Evolutionary conservation across 1,140 invertebrate species (phyloP), one percentile per base, ranked within the genome.

Genomic region (Drosophila mayri): DNA sequence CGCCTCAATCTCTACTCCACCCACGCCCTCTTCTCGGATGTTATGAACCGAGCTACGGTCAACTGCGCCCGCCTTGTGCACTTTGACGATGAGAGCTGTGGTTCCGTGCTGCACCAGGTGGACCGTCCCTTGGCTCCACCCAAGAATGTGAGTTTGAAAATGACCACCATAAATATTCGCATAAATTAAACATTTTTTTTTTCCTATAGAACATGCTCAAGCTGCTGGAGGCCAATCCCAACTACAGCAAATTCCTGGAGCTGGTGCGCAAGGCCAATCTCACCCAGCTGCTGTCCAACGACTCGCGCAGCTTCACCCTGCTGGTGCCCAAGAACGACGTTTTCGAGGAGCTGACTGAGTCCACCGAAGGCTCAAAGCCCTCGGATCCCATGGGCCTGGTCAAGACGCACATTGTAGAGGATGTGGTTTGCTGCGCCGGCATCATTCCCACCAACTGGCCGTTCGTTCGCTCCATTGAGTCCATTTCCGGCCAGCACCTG

Each of bases 311-410:
- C 25, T 86, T 93, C 14, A 96, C 95, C 0, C 88, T 96, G 5
- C 86, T 96, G 32, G 95, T 95, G 14, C 95, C 95, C 5, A 94
- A 94, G 11, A 95, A 96, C 80, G 94, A 95, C 76, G 95, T 95
- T 37, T 95, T 96, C 75, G 92, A 93, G 10, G 93, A 93, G 76
- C 72, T 94, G 14, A 66, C 25, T 47, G 91, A 92, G n/a, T 91
- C 93, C 28, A 80, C 77, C 18, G 83, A 92, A n/a, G 38, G 55
- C 2, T 60, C 54, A 0, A 82, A 70, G 65, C 18, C 77, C 8
- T 35, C 46, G 3, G 86, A 92, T 52, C 52, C 91, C 6, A 65
- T 85, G 66, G 71, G 81, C 6, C 50, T 92, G n/a, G 79, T 93
- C 46, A 92, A 92, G 72, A 81, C 76, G 7, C 92, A 93, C 44